Evolutionary conservation across 2,113 vertebrate genomes (phyloP), one percentile per base, ranked within the genome.

Genomic region (Gymnogyps californianus): DNA sequence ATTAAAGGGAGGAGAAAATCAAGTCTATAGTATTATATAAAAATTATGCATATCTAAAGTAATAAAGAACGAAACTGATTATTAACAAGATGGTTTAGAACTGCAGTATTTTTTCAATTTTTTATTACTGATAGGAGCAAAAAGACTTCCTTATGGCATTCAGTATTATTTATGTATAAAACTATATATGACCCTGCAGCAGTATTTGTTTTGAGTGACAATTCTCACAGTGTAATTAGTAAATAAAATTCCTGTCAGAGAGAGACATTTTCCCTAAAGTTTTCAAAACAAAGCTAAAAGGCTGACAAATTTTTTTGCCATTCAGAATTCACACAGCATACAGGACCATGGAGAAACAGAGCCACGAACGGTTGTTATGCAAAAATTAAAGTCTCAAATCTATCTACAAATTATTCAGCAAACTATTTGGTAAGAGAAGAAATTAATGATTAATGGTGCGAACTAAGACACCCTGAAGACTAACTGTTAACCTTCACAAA

Each of bases 371-470:
- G 14, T 13, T 38, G 20, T 7, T 11, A 44, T 4, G 13, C 15
- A 32, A 57, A 74, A 89, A 82, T 13, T 28, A 2, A 64, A 74
- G 10, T 40, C 51, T 86, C 38, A 40, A 31, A 25, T 20, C 26
- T 21, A 20, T 3, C 47, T 36, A 31, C 24, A 66, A 42, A 66
- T 51, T 51, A 25, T n/a, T 20, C 32, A 69, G 34, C 11, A n/a
- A 65, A 32, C 3, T 22, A 6, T 26, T 62, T 34, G 7, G 4
- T 36, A 22, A 25, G 2, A 36, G n/a, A 42, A 82, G 6, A 36
- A 78, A 74, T n/a, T 3, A 26, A n/a, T 0, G 2, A 32, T 19
- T 51, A 51, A 16, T 21, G 6, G 21, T n/a, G 12, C 0, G 3
- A 34, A 28, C 10, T 40, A n/a, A 51, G 6, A 13, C 61, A 46